Evolutionary conservation across 2,888 invertebrate species (phyloP).

Genomic region (Agrochola lota): DNA sequence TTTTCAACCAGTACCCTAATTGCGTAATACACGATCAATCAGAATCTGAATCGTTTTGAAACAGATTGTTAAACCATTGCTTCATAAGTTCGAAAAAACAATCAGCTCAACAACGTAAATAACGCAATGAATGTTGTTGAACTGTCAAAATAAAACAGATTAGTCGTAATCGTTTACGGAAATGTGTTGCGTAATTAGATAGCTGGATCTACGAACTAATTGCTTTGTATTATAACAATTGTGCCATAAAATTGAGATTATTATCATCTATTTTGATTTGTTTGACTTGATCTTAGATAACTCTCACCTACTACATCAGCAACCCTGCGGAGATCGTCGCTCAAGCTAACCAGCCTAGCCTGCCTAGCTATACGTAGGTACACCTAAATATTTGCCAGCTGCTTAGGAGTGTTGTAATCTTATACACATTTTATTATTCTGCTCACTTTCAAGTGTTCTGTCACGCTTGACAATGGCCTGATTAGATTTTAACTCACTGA

Average conservation of each 20-base stretch:
- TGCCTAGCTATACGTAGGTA: not conserved
- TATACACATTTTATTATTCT: conserved; percentile 36
- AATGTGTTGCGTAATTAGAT: no score
- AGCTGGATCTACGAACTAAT: not conserved
- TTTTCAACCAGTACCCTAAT: not conserved
- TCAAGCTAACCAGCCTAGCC: not conserved
- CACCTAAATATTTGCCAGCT: not conserved
- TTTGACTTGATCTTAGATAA: not conserved
- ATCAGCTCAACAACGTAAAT: no score
- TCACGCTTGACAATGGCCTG: conserved; percentile 39
- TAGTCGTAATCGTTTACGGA: no score
- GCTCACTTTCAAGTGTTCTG: conserved; percentile 34
- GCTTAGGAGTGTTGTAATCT: conserved; percentile 16
- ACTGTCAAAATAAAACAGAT: no score
- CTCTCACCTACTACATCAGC: not conserved
- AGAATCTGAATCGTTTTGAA: no score
- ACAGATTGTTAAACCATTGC: no score
- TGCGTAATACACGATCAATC: no score
- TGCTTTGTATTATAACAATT: not conserved
- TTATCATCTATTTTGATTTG: not conserved
- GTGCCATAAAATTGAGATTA: not conserved
- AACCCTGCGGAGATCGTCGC: not conserved
- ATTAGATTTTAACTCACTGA: conserved; percentile 24
- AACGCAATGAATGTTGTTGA: no score
- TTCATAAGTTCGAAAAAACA: no score